Percentiles rank a stretch among this genome's conserved stretches.
phyloP scores from a whole-genome alignment of 2,888 invertebrate species.

The Cactoblastis cactorum region DNA sequence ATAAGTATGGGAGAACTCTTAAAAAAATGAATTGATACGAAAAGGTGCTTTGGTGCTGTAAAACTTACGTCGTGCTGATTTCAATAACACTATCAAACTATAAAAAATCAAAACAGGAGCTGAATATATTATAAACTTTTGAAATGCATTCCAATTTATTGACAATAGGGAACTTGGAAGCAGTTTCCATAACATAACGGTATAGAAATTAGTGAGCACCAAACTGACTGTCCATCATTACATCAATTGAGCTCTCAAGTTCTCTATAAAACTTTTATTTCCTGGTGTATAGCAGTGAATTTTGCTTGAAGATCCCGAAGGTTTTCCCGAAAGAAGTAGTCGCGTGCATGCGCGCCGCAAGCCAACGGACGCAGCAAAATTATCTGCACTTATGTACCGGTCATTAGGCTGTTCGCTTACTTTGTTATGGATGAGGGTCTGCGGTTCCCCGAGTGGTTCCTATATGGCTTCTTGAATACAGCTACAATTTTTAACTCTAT shows the following conservation, averaged over 20 bases:
- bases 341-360: slow-evolving; percentile 69
- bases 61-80: neutral
- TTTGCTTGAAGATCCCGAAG: slow-evolving; percentile 34
- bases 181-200: slow-evolving; percentile 65
- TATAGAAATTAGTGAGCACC: slow-evolving; percentile 50
- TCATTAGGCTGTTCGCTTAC: slow-evolving; percentile 55
- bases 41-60: neutral
- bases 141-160: slow-evolving; percentile 21
- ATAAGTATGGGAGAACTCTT: too few species aligned
- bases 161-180: slow-evolving; percentile 52
- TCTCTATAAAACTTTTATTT: slow-evolving; percentile 23
- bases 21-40: too few species aligned
- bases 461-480: neutral
- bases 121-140: neutral
- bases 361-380: slow-evolving; percentile 67
- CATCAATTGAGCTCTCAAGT: slow-evolving; percentile 25
- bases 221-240: slow-evolving; percentile 39
- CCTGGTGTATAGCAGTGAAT: slow-evolving; percentile 32
- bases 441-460: neutral
- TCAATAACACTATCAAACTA: neutral
- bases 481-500: neutral
- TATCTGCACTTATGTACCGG: slow-evolving; percentile 64
- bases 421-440: slow-evolving; percentile 41
- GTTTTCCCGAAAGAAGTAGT: slow-evolving; percentile 44
- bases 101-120: neutral